Conservation (phyloP, 2,888 invertebrate genomes). For the Cecidostiba fungosa region DNA sequence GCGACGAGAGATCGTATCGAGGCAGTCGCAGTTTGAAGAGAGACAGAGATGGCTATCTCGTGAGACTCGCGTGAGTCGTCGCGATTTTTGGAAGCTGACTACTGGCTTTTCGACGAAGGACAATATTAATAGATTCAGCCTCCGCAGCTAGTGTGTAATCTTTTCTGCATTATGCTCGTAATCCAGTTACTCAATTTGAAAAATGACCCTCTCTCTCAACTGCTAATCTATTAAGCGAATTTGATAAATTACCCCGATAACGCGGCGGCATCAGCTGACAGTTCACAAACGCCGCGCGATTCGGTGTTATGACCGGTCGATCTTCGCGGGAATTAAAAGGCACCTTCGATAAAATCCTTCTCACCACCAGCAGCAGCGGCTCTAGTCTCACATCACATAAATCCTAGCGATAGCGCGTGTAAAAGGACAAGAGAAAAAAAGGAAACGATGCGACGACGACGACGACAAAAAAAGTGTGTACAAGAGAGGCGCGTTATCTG, state of each 20-base stretch:
- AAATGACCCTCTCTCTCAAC: neutral
- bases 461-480: neutral
- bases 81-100: neutral
- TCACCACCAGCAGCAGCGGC: neutral
- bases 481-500: neutral
- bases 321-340: neutral
- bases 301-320: neutral
- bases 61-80: neutral
- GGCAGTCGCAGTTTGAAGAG: neutral
- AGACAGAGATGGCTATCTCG: neutral
- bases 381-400: neutral
- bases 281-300: neutral
- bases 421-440: neutral
- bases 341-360: neutral
- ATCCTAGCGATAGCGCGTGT: neutral
- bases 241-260: conserved; percentile 2
- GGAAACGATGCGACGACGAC: neutral
- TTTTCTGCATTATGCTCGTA: no score
- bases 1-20: conserved; percentile 1
- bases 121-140: no score
- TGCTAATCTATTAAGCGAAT: neutral
- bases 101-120: no score
- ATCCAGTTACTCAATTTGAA: neutral
- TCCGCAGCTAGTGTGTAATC: no score
- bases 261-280: neutral